Evolutionary conservation across 2,888 invertebrate genomes (phyloP), one percentile per base, ranked within the genome.

Genomic region (Drosophila falleni): DNA sequence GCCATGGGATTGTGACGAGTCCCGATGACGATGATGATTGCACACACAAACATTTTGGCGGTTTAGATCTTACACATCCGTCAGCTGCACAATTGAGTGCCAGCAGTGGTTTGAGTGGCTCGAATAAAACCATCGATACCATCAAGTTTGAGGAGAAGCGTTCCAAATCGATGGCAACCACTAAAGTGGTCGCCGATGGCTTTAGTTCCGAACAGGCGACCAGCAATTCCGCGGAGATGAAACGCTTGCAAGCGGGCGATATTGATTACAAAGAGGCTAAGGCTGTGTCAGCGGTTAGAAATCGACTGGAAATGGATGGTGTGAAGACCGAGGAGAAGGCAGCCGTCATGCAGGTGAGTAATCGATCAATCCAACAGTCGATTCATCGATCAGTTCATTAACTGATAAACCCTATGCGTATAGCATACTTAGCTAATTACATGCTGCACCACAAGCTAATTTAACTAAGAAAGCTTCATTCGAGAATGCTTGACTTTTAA

Each of bases 291-390:
- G 96, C 97, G 15, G 95, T 96, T 74, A 95, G 96, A 80, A 96
- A 97, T 75, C 94, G 96, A 78, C 93, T 97, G 73, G 97, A 97
- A 93, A 94, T 97, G 71, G 97, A 97, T 90, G 97, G 97, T 47
- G 94, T 97, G 71, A 96, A 96, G 26, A 96, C 97, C 1, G 97
- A 98, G 93, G 96, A 97, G 92, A 96, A 96, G 90, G 95, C 96
- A 77, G 95, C 97, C 67, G 95, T 96, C 79, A 95, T 96, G 81
- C 96, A 97, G 95, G 97, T 97, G 93, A 93, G 93, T 55, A 29
- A 19, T 29, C 39, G n/a, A 19, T 39, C 11, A 9, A 23, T 44
- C 15, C 5, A 15, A 33, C 23, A 15, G 33, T 26, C 11, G 10
- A 33, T n/a, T 13, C 13, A 13, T 16, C 39, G 8, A 19, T 41